phyloP scores from a whole-genome alignment of 2,113 vertebrate genomes.

The Ciconia boyciana region DNA sequence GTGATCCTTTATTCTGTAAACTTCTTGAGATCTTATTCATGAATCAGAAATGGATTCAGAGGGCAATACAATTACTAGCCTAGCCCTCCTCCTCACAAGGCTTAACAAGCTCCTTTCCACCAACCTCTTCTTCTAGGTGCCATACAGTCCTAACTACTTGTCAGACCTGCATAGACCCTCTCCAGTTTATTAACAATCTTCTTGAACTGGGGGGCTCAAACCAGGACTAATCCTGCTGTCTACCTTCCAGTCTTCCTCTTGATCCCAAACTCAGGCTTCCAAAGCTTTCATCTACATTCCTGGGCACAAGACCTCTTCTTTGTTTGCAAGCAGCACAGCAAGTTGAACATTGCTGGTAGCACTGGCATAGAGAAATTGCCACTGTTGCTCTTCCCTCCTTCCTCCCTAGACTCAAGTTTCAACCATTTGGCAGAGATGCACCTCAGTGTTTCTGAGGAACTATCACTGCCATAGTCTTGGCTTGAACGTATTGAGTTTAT shows the following conservation, averaged over 20 bases:
- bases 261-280: not conserved
- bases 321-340: not conserved
- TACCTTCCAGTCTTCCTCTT: not conserved
- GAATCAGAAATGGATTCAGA: not conserved
- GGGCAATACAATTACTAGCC: not conserved
- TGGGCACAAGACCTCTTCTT: not conserved
- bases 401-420: not conserved
- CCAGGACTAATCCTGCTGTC: not conserved
- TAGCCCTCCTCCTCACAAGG: not conserved
- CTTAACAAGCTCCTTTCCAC: not conserved
- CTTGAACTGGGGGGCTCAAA: not conserved
- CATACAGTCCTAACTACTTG: not conserved
- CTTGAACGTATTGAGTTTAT: rapidly evolving
- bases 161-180: not conserved
- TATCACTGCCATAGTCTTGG: not conserved
- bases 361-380: not conserved
- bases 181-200: not conserved
- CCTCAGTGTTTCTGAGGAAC: not conserved
- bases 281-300: not conserved
- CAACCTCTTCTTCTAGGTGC: not conserved
- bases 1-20: not conserved
- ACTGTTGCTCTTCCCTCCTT: not conserved
- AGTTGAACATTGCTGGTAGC: not conserved
- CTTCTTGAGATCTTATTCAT: not conserved
- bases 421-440: not conserved